Evolutionary conservation across 2,113 vertebrate species (phyloP), one percentile per base, ranked within the genome.

Genomic region (Micronycteris hirsuta): DNA sequence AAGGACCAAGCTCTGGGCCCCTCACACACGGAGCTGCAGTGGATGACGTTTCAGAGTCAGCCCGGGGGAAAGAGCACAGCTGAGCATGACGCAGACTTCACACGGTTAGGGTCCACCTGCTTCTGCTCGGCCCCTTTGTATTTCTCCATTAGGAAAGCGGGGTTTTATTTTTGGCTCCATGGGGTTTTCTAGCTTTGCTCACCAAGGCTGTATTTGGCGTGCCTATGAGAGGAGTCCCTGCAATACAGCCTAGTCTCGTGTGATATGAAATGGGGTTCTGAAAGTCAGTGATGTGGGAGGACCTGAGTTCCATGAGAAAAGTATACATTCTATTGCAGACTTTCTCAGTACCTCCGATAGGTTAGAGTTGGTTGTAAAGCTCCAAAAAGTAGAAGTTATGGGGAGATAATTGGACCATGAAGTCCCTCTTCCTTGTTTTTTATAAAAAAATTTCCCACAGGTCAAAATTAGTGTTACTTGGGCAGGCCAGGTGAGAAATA

Each of bases 21-120:
- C 36, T 71, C 8, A 19, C 26, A 3, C 1, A 4, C 0, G 8
- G 36, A 54, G 12, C 43, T 20, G 7, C 4, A 3, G n/a, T 33
- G n/a, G 38, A 16, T 15, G 28, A 1, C 4, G 0, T 24, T 76
- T n/a, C 71, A 58, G 54, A 80, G 2, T 20, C 43, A n/a, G 16
- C 19, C 70, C 36, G 22, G 22, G 14, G 24, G 19, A 7, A 47
- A 22, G 49, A 63, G 13, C 20, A 2, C 11, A 28, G 15, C 3
- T 45, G 33, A 87, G 22, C 19, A 0, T 68, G 26, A 22, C 45
- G 22, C 19, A 49, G 20, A 4, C 12, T 86, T 61, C 24, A 4
- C 5, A 9, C 5, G 12, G n/a, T 24, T 13, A 81, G 16, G 0
- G 33, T 28, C 16, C 38, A 11, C 7, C 5, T 14, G 7, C 58